phyloP scores from a whole-genome alignment of 1,140 invertebrate species.

The Onthophagus taurus region DNA sequence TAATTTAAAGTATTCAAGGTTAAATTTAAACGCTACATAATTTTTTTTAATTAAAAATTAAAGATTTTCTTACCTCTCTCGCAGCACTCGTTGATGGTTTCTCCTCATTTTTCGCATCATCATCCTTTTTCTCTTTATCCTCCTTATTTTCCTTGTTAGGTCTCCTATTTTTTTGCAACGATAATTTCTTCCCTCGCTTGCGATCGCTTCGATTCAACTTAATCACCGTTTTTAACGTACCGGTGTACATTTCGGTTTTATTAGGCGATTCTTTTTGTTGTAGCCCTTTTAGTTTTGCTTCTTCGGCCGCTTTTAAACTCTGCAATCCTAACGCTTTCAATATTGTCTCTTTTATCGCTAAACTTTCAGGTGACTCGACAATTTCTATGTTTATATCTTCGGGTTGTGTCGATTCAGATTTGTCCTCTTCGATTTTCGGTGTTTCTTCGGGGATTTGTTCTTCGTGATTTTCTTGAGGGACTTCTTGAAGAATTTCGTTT shows the following conservation, averaged over 20 bases:
- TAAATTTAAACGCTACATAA: too few species aligned
- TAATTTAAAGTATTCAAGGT: neutral
- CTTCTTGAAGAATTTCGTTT: slow-evolving; percentile 8
- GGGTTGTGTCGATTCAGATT: slow-evolving; percentile 36
- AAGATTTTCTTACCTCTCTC: slow-evolving; percentile 67
- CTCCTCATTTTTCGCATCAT: slow-evolving; percentile 44
- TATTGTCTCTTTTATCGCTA: slow-evolving; percentile 51
- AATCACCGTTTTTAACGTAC: slow-evolving; percentile 69
- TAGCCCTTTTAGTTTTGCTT: slow-evolving; percentile 43
- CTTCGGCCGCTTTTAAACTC: slow-evolving; percentile 50
- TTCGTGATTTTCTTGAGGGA: slow-evolving; percentile 1
- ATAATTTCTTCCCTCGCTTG: slow-evolving; percentile 63
- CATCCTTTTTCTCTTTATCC: slow-evolving; percentile 38
- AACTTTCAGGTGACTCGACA: slow-evolving; percentile 45
- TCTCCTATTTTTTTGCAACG: slow-evolving; percentile 74
- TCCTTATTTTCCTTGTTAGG: slow-evolving; percentile 43
- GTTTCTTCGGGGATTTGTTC: neutral
- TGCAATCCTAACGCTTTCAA: slow-evolving; percentile 52
- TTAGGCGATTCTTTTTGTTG: slow-evolving; percentile 45
- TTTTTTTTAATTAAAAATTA: too few species aligned
- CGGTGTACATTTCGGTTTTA: slow-evolving; percentile 51
- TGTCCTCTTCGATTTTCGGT: slow-evolving; percentile 19
- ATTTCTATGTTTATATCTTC: slow-evolving; percentile 32
- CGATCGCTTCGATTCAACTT: slow-evolving; percentile 54
- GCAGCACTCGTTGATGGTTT: slow-evolving; percentile 65